Evolutionary conservation across 23 tunicate genomes (phyloP).

Genomic region (Styela plicata): DNA sequence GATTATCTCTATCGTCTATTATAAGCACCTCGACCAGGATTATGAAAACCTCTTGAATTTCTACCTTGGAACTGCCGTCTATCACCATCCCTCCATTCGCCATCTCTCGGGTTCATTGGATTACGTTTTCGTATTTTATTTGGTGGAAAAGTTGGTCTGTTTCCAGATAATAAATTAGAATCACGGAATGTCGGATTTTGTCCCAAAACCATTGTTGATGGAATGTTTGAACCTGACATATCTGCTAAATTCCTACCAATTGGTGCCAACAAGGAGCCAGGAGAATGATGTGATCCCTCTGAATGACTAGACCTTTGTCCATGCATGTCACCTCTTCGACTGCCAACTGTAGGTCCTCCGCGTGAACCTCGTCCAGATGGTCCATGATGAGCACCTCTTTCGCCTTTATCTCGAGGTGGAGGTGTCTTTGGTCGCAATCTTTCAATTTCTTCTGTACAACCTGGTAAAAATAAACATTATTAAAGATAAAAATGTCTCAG

Average conservation of each 20-base stretch:
- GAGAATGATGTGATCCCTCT: not conserved
- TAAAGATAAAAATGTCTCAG: not conserved
- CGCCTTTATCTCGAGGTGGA: conserved; percentile 80
- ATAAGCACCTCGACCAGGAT: not conserved
- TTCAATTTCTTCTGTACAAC: conserved; percentile 94
- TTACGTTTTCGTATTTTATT: not conserved
- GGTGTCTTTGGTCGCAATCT: conserved; percentile 96
- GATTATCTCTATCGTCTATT: not conserved
- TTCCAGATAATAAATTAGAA: not conserved
- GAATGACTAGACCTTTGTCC: not conserved
- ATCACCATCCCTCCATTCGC: too few species aligned
- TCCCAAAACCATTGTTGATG: not conserved
- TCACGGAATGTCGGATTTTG: not conserved
- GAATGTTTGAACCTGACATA: not conserved
- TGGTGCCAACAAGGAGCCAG: not conserved
- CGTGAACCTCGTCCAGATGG: conserved; percentile 3
- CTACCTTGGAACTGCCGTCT: too few species aligned
- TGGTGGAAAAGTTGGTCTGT: not conserved
- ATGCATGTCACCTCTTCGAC: not conserved
- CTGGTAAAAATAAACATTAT: conserved; percentile 15
- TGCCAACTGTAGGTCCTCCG: too few species aligned
- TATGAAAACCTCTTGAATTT: not conserved
- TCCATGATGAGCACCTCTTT: conserved; percentile 9
- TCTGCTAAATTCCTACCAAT: not conserved
- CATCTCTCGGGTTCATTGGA: not conserved